phyloP scores from a whole-genome alignment of 2,797 vertebrate species.

The Spheniscus humboldti region DNA sequence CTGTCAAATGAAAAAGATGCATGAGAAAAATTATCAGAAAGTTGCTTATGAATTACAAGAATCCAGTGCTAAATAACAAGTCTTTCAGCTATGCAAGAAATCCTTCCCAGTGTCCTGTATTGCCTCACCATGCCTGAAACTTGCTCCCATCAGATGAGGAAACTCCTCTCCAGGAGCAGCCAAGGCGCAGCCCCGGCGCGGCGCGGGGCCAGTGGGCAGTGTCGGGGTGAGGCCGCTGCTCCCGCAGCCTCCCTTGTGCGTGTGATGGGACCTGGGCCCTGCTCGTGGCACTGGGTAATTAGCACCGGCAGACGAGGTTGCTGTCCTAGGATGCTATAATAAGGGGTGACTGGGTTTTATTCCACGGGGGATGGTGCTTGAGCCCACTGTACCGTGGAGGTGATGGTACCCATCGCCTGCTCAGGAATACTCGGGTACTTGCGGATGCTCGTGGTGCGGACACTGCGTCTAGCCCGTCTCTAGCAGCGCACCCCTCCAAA shows the following conservation, averaged over 20 bases:
- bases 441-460: rapidly evolving
- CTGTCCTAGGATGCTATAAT: neutral
- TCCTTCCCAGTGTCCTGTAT: neutral
- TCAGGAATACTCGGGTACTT: rapidly evolving
- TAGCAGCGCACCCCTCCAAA: neutral
- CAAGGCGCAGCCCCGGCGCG: neutral
- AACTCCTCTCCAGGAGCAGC: neutral
- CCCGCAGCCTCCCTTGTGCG: neutral
- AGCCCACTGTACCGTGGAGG: neutral
- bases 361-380: rapidly evolving
- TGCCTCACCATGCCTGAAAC: neutral
- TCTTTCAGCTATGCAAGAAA: neutral
- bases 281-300: neutral
- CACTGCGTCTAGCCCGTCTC: neutral
- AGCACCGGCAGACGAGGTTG: rapidly evolving
- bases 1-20: neutral
- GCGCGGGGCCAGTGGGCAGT: rapidly evolving
- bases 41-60: neutral
- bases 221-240: neutral
- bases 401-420: neutral
- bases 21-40: neutral
- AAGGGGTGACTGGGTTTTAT: neutral
- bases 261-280: neutral
- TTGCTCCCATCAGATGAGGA: neutral
- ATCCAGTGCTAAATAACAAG: neutral